Base-by-base conservation (phyloP, 2,888 invertebrate genomes). In the Agonopterix arenella region DNA sequence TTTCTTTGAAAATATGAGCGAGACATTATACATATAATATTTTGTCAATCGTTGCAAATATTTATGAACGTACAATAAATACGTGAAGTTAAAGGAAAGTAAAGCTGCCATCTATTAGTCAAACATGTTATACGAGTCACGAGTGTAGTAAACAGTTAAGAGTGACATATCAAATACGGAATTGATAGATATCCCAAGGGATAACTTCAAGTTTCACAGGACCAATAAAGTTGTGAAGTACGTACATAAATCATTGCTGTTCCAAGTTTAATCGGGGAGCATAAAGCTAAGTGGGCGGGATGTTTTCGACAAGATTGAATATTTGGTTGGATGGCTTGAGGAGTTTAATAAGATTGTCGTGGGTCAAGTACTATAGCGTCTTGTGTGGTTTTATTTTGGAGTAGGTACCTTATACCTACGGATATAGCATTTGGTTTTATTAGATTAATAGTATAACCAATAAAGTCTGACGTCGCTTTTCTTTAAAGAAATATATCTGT, bases 161-260 rank as follows among this genome's bases (percentile, higher is more conserved):
- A n/a, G 57, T 58, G 60, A 64, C 63, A 66, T 60, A 62, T 67
- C 62, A 55, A 59, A 64, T 62, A 60, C 55, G 52, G 54, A 51
- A 64, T 62, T 59, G 61, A 59, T 47, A 52, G 47, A 54, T 60
- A 64, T 58, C 62, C 59, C 57, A 52, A 62, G 64, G 62, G 62
- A 68, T 66, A 59, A 57, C 51, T 62, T 53, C 11, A 64, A 72
- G 61, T 68, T 72, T 58, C 59, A 58, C 58, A 59, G 62, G 64
- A 60, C 69, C 71, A 72, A 73, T 78, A 76, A 75, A 73, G 56
- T 72, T 64, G 55, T 53, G 56, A 62, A 68, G 61, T 59, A 59
- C 58, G 61, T 59, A 70, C 58, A 73, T 72, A 71, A 79, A 76
- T 76, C 70, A 71, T 65, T 61, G 54, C 52, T 51, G 61, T 62